Conservation (phyloP, 2,113 vertebrate species). For the Alethe diademata region DNA sequence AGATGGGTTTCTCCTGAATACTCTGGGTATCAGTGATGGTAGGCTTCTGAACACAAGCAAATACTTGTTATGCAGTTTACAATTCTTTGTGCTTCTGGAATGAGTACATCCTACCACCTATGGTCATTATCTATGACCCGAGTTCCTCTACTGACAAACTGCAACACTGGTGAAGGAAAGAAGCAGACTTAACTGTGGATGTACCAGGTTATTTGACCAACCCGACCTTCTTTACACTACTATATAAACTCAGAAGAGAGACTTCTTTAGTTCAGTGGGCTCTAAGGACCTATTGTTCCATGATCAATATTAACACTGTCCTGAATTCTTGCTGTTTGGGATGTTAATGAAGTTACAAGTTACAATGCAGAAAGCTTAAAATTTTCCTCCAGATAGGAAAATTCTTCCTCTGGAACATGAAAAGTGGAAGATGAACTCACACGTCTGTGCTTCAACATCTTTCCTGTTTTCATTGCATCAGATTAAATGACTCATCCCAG, state of each 20-base stretch:
- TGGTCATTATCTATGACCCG: accelerated
- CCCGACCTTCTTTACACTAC: background rate
- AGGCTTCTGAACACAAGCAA: background rate
- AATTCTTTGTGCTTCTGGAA: background rate
- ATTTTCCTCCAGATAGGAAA: background rate
- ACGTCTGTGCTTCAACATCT: background rate
- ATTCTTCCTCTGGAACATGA: background rate
- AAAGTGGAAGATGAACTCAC: background rate
- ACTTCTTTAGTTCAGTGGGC: background rate
- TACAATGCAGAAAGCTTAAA: background rate
- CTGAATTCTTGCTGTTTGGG: background rate
- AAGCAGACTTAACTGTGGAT: background rate
- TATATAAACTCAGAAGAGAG: background rate
- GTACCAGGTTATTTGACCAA: background rate
- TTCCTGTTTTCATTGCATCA: background rate
- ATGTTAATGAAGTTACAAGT: background rate
- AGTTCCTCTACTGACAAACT: background rate
- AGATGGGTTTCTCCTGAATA: background rate
- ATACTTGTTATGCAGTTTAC: background rate
- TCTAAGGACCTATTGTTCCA: background rate
- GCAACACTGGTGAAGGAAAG: background rate
- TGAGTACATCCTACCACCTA: background rate
- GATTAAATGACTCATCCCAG: background rate
- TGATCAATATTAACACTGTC: background rate
- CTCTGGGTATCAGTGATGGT: background rate